phyloP scores from a whole-genome alignment of 2,888 invertebrate genomes.

The Oasisia sp. region DNA sequence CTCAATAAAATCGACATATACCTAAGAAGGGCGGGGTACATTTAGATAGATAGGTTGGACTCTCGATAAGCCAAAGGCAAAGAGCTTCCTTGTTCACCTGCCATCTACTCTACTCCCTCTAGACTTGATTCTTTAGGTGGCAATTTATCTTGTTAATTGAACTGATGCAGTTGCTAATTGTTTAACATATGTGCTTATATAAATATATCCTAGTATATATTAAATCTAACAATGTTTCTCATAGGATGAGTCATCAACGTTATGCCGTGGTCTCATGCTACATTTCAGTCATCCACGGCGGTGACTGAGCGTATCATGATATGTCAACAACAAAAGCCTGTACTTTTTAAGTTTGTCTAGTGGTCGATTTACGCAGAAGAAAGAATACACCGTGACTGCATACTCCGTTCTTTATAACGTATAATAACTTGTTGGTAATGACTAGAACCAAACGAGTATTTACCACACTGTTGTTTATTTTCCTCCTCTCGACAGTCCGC shows the following conservation, averaged over 20 bases:
- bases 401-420: not conserved
- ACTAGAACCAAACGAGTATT: not conserved
- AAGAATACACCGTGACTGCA: not conserved
- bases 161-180: not conserved
- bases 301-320: not conserved
- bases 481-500: not conserved
- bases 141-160: not conserved
- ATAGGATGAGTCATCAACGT: not conserved
- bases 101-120: not conserved
- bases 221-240: not conserved
- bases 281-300: not conserved
- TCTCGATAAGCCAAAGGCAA: too few relatives aligned
- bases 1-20: too few relatives aligned
- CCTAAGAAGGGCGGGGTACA: too few relatives aligned
- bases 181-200: not conserved
- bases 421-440: not conserved
- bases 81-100: not conserved
- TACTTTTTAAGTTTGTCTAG: not conserved
- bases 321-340: not conserved
- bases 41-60: too few relatives aligned
- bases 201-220: not conserved
- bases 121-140: not conserved
- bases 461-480: not conserved
- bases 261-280: not conserved
- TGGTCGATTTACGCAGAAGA: not conserved